These are phyloP conservation scores for Trichopria drosophilae DNA, from an alignment of 2,888 invertebrate species.

Conservation along the genomic window DNA sequence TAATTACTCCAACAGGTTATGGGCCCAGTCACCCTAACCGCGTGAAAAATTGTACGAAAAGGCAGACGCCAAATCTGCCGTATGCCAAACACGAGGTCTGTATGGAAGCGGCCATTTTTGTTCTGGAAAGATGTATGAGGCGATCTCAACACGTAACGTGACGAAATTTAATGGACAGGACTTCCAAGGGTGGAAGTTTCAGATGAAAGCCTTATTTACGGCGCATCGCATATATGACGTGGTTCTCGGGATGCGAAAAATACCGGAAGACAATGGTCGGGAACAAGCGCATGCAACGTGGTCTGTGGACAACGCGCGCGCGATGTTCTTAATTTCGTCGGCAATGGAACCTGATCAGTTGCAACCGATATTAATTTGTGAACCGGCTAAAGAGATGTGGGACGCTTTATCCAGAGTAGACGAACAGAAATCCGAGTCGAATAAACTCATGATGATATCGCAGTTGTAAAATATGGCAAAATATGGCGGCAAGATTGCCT, in stretches of 20 bases:
- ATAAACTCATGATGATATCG: not conserved
- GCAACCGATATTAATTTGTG: conserved; percentile 20
- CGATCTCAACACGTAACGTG: too few relatives aligned
- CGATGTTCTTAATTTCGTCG: conserved; percentile 17
- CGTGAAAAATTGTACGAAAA: too few relatives aligned
- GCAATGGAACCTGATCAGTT: conserved; percentile 18
- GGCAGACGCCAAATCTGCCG: too few relatives aligned
- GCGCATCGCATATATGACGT: conserved; percentile 19
- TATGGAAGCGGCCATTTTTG: too few relatives aligned
- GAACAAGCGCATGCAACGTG: conserved; percentile 15
- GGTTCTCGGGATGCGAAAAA: conserved; percentile 8
- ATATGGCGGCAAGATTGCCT: conserved; percentile 26
- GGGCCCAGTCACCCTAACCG: too few relatives aligned
- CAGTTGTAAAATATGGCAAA: not conserved
- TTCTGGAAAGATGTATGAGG: too few relatives aligned
- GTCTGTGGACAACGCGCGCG: conserved; percentile 15
- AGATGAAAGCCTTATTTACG: conserved; percentile 17
- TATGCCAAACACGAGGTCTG: too few relatives aligned
- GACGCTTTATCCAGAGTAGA: not conserved
- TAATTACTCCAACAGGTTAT: too few relatives aligned
- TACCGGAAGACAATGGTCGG: conserved; percentile 9
- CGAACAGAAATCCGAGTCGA: too few relatives aligned
- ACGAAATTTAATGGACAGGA: conserved; percentile 24
- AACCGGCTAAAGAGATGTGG: conserved; percentile 20
- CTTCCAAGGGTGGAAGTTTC: conserved; percentile 28